These are phyloP conservation scores for Lathronympha strigana DNA, from an alignment of 2,888 invertebrate genomes.

Conservation along the genomic window DNA sequence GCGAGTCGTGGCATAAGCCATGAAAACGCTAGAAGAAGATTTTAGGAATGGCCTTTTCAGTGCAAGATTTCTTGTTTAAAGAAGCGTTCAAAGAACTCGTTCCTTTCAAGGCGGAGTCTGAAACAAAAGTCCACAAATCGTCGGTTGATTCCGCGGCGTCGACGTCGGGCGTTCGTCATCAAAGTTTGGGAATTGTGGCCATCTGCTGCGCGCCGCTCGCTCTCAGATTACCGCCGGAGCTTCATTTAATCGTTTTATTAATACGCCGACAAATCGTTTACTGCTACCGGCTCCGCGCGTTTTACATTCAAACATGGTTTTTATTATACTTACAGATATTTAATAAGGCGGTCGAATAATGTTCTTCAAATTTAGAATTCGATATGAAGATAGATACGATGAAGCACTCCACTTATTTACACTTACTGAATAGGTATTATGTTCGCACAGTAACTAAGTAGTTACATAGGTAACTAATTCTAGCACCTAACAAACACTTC, in stretches of 20 bases:
- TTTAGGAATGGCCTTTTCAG: background rate
- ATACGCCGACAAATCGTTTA: slow-evolving; percentile 83
- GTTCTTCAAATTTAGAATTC: background rate
- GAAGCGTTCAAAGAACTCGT: slow-evolving; percentile 52
- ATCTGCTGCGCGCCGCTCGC: slow-evolving; percentile 76
- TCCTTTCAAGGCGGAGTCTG: slow-evolving; percentile 61
- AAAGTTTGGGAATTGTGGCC: slow-evolving; percentile 81
- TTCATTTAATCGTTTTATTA: slow-evolving; percentile 84
- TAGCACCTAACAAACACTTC: no score
- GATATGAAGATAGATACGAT: no score
- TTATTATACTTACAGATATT: slow-evolving; percentile 31
- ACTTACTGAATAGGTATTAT: no score
- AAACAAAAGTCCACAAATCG: slow-evolving; percentile 74
- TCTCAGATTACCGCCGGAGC: slow-evolving; percentile 81
- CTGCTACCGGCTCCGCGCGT: slow-evolving; percentile 67
- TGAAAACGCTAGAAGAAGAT: no score
- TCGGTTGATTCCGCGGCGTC: slow-evolving; percentile 60
- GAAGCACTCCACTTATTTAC: no score
- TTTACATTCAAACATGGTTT: slow-evolving; percentile 48
- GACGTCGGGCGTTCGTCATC: slow-evolving; percentile 74
- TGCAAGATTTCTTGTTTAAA: background rate
- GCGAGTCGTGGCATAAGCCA: no score
- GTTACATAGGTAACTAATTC: no score
- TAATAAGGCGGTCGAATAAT: slow-evolving; percentile 29
- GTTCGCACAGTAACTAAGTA: no score